Conservation (phyloP, 2,888 invertebrate species). For the Tillus elongatus region DNA sequence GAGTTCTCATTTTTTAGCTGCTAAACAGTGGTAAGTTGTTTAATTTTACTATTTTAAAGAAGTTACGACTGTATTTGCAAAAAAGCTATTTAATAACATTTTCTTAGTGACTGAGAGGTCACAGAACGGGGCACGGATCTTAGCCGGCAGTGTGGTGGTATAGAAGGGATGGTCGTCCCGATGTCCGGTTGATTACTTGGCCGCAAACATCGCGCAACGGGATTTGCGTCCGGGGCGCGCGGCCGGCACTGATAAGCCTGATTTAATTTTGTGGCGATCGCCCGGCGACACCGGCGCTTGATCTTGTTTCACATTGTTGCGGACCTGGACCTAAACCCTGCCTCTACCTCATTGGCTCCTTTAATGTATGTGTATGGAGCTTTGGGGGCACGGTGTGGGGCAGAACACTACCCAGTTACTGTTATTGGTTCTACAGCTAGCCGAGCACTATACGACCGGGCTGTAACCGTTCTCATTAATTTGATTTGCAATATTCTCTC, state of each 20-base stretch:
- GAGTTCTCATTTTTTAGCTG: no score
- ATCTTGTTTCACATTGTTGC: slow-evolving; percentile 36
- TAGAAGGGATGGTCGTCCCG: no score
- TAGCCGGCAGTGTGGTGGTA: no score
- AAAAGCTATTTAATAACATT: no score
- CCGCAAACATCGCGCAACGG: slow-evolving; percentile 30
- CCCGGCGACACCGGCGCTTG: slow-evolving; percentile 33
- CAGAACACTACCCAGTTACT: no score
- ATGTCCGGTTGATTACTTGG: slow-evolving; percentile 29
- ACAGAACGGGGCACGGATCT: no score
- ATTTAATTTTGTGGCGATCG: slow-evolving; percentile 38
- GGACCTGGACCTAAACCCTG: not conserved
- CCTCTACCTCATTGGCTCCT: slow-evolving; percentile 10
- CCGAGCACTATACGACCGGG: slow-evolving; percentile 23
- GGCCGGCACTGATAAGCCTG: slow-evolving; percentile 34
- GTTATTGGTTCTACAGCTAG: slow-evolving; percentile 30
- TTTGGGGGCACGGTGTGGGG: no score
- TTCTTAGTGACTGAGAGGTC: no score
- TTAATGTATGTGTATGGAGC: slow-evolving; percentile 21
- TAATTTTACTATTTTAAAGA: no score
- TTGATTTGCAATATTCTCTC: slow-evolving; percentile 24
- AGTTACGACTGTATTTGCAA: no score
- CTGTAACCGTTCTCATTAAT: slow-evolving; percentile 30
- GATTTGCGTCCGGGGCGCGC: slow-evolving; percentile 30
- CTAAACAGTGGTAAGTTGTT: no score